Conservation (phyloP, 2,888 invertebrate genomes). For the Drosophila hawaiiensis region DNA sequence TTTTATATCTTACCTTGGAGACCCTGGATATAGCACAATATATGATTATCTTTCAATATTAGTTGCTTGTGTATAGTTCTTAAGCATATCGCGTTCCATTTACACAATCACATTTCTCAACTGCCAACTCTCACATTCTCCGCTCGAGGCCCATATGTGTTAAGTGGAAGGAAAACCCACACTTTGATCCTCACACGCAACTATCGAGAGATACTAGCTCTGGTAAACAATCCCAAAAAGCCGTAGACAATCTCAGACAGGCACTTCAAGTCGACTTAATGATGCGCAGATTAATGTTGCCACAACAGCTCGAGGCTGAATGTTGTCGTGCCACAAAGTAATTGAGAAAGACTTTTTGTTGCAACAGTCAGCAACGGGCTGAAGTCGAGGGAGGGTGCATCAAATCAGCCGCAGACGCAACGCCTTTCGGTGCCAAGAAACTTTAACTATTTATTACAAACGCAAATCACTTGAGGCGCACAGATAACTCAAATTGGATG, state of each 20-base stretch:
- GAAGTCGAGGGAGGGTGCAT: slow-evolving; percentile 8
- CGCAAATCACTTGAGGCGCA: slow-evolving; percentile 57
- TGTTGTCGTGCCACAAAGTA: slow-evolving; percentile 46
- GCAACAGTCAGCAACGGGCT: slow-evolving; percentile 28
- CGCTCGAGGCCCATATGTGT: slow-evolving; percentile 7
- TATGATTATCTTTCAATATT: not conserved
- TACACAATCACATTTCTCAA: slow-evolving; percentile 21
- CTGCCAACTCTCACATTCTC: slow-evolving; percentile 24
- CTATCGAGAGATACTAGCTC: slow-evolving; percentile 37
- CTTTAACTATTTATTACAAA: slow-evolving; percentile 74
- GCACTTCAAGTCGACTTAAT: slow-evolving; percentile 59
- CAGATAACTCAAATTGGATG: slow-evolving; percentile 7
- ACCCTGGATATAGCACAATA: not conserved
- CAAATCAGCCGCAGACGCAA: slow-evolving; percentile 59
- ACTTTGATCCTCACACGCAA: slow-evolving; percentile 53
- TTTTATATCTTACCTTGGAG: not conserved
- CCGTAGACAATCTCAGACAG: slow-evolving; percentile 41
- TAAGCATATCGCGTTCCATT: slow-evolving; percentile 12
- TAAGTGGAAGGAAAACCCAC: slow-evolving; percentile 49
- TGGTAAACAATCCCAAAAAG: slow-evolving; percentile 27
- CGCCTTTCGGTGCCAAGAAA: slow-evolving; percentile 70
- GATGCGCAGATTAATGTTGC: slow-evolving; percentile 75
- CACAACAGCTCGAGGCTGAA: slow-evolving; percentile 47
- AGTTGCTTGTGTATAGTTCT: not conserved
- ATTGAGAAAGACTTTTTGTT: slow-evolving; percentile 46